Base-by-base conservation (phyloP, 1,140 invertebrate genomes). In the Bombus superbus region DNA sequence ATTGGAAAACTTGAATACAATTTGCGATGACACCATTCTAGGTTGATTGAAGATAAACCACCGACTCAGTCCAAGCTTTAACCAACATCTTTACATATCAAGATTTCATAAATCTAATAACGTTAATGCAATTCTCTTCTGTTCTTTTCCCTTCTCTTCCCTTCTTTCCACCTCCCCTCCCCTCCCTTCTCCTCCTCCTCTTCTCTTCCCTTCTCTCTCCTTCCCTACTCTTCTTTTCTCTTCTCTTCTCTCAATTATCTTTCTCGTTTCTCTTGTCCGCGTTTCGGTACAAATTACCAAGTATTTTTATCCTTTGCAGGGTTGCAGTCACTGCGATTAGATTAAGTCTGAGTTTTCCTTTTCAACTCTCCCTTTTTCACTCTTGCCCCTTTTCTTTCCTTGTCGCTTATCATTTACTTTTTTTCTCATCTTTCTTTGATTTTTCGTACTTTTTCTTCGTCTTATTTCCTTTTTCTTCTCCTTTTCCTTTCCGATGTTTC, bases 231-330 rank as follows among this genome's bases (percentile, higher is more conserved):
- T 44, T 38, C 18, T 13, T 11, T 44, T 44, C 44, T 4, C 13
- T 4, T 44, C 11, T 1, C 11, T 44, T 44, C 42, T 11, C 42
- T 42, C 68, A 72, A 89, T 82, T 89, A 71, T 72, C 81, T 80
- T 47, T 47, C 73, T 40, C 62, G 68, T 78, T 77, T 83, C 57
- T 44, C 57, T 18, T n/a, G 40, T 57, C 75, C 66, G 57, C 47
- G 66, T 47, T 44, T 42, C 80, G 38, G 75, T 68, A 81, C 47
- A 90, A 90, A 90, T 90, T 90, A 90, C 79, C 80, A 28, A 66
- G 83, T 77, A 83, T 82, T 90, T 88, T 90, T 88, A 90, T 90
- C 80, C 89, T 90, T 90, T 90, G 86, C 88, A 88, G 66, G 66
- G 53, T 28, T 38, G 72, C 73, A 68, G 64, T 80, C 86, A 88